Conservation (phyloP, 2,888 invertebrate species). For the Mimas tiliae region DNA sequence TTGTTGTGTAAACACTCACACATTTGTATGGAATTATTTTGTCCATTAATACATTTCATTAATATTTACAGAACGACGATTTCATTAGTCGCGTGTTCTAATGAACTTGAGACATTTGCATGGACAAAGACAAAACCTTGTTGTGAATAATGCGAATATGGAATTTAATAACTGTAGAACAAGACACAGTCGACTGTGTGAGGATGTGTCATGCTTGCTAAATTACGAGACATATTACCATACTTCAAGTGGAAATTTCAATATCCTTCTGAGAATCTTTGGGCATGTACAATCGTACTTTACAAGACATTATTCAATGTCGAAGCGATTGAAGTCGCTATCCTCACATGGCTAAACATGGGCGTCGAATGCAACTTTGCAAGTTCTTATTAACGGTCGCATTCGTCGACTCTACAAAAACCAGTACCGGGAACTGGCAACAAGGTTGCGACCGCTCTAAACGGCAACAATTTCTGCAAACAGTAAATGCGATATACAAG, state of each 20-base stretch:
- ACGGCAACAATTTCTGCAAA: constrained; percentile 46
- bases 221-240: constrained; percentile 9
- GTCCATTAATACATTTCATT: constrained; percentile 7
- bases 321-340: constrained; percentile 5
- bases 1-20: constrained; percentile 9
- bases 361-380: constrained; percentile 35
- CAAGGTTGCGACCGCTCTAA: constrained; percentile 39
- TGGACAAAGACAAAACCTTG: constrained; percentile 9
- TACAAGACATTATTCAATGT: constrained; percentile 31
- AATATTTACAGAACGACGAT: constrained; percentile 1
- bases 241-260: constrained; percentile 8
- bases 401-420: constrained; percentile 51
- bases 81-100: not conserved
- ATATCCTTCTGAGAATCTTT: constrained; percentile 12
- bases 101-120: constrained; percentile 4
- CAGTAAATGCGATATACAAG: constrained; percentile 31
- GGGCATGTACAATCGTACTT: constrained; percentile 29
- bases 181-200: constrained; percentile 4
- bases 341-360: constrained; percentile 10
- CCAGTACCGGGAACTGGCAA: constrained; percentile 47
- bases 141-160: not conserved
- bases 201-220: not conserved
- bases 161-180: constrained; percentile 14
- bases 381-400: constrained; percentile 49
- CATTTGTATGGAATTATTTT: constrained; percentile 17